Conservation (phyloP, 1,140 invertebrate species). For the Thaumetopoea pityocampa region DNA sequence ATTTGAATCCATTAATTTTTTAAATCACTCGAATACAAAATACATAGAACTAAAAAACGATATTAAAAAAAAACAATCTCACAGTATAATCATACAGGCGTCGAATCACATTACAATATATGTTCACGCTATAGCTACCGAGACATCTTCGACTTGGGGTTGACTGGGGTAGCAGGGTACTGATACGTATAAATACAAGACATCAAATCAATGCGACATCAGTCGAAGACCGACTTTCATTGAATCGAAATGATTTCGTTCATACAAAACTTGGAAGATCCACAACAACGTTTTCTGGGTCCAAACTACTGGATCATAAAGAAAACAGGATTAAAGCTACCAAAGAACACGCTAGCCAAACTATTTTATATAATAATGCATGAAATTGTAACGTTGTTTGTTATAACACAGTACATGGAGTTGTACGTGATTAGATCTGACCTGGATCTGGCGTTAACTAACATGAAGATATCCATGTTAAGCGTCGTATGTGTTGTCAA, state of each 20-base stretch:
- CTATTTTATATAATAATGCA: constrained; percentile 37
- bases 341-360: constrained; percentile 29
- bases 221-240: constrained; percentile 1
- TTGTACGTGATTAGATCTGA: constrained; percentile 50
- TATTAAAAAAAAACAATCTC: too few relatives aligned
- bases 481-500: constrained; percentile 56
- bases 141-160: neutral
- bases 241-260: constrained; percentile 38
- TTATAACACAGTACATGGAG: constrained; percentile 51
- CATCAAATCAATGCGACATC: constrained; percentile 1
- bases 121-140: neutral
- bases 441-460: constrained; percentile 46
- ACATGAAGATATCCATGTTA: constrained; percentile 58
- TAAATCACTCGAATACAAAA: too few relatives aligned
- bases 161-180: constrained; percentile 1
- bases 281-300: constrained; percentile 35
- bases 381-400: constrained; percentile 41
- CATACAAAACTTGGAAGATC: constrained; percentile 38
- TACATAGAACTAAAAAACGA: too few relatives aligned
- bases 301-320: constrained; percentile 56
- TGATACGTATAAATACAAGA: constrained; percentile 15
- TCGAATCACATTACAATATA: too few relatives aligned
- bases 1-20: too few relatives aligned
- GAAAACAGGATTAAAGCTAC: constrained; percentile 49
- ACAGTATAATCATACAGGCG: too few relatives aligned